phyloP scores from a whole-genome alignment of 2,888 invertebrate species.

The Agelastica alni region DNA sequence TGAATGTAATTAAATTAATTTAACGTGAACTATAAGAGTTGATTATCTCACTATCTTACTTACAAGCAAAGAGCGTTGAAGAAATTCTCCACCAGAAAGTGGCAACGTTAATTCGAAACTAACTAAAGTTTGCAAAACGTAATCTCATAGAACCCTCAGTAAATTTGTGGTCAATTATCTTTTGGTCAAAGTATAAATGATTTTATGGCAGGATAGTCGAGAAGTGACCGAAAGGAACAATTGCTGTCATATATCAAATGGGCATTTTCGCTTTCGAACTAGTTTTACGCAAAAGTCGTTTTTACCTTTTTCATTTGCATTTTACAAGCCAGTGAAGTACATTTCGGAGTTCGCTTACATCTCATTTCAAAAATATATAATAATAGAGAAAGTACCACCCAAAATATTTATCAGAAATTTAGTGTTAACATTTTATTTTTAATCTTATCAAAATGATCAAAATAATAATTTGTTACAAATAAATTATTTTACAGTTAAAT shows the following conservation, averaged over 20 bases:
- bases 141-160: constrained; percentile 53
- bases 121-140: constrained; percentile 47
- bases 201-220: constrained; percentile 55
- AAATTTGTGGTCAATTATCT: constrained; percentile 58
- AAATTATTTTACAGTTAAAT: too few species aligned
- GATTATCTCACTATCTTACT: too few species aligned
- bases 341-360: too few species aligned
- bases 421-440: too few species aligned
- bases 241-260: constrained; percentile 52
- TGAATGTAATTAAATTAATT: too few species aligned
- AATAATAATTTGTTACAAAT: too few species aligned
- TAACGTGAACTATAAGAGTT: too few species aligned
- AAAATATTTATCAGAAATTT: too few species aligned
- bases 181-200: constrained; percentile 56
- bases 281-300: constrained; percentile 39
- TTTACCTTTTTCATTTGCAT: constrained; percentile 33
- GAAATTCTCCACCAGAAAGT: constrained; percentile 22
- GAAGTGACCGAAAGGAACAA: constrained; percentile 53
- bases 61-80: too few species aligned
- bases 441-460: too few species aligned
- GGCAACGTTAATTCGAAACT: constrained; percentile 47
- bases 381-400: too few species aligned
- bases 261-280: constrained; percentile 43
- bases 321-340: constrained; percentile 10
- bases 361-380: too few species aligned